Evolutionary conservation across 2,797 vertebrate genomes (phyloP).

Genomic region (Astyanax mexicanus): DNA sequence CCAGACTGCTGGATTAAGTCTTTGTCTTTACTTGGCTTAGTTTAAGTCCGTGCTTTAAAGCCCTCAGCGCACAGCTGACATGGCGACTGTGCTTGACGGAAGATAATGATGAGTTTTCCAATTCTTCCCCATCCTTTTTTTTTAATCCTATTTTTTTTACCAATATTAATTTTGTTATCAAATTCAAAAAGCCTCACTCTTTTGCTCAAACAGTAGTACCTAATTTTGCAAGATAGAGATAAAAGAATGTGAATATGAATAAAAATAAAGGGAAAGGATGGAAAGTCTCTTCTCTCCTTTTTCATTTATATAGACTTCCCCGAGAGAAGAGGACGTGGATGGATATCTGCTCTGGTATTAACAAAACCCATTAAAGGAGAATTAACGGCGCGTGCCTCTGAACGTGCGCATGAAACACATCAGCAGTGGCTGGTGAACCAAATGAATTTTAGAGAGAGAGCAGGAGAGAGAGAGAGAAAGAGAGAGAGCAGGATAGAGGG

Average conservation of each 20-base stretch:
- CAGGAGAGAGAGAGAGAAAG: slow-evolving; percentile 7
- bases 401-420: slow-evolving; percentile 37
- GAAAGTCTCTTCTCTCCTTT: not conserved
- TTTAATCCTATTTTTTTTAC: not conserved
- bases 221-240: not conserved
- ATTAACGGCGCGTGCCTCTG: slow-evolving; percentile 13
- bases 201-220: not conserved
- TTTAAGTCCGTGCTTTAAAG: slow-evolving; percentile 8
- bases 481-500: not conserved
- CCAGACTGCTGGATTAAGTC: not conserved
- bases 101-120: not conserved
- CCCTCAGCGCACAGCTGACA: not conserved
- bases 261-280: not conserved
- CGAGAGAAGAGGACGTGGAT: slow-evolving; percentile 21
- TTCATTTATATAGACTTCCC: not conserved
- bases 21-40: not conserved
- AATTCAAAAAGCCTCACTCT: too few relatives aligned
- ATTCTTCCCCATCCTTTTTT: not conserved
- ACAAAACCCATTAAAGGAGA: slow-evolving; percentile 52
- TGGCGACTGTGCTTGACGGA: not conserved
- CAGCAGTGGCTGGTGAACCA: slow-evolving; percentile 42
- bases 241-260: not conserved
- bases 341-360: slow-evolving; percentile 29
- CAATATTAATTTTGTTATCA: not conserved
- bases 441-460: slow-evolving; percentile 46